Percentiles rank a stretch among this genome's conserved stretches.
Evolutionary conservation across 2,797 vertebrate genomes (phyloP).

Genomic region (Morelia viridis): DNA sequence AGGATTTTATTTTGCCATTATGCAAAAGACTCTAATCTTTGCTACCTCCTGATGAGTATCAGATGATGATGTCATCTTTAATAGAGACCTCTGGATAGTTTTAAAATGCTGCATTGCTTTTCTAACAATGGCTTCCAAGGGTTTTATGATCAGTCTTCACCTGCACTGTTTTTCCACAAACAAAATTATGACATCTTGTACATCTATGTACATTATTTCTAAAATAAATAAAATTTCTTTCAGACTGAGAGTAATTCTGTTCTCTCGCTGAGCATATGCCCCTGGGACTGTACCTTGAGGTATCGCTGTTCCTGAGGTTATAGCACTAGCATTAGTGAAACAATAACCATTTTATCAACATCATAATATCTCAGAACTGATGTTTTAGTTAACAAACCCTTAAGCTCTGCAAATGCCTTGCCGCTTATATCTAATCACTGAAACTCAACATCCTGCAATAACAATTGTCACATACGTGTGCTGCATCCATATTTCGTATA

Average conservation of each 20-base stretch:
- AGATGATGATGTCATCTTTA: background rate
- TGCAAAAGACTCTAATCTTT: background rate
- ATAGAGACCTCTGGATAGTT: too few species aligned
- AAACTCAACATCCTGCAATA: background rate
- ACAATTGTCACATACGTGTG: background rate
- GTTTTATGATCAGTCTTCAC: background rate
- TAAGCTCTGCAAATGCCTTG: background rate
- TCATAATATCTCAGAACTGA: background rate
- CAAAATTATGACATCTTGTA: background rate
- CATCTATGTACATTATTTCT: background rate
- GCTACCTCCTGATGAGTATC: background rate
- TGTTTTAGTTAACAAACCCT: background rate
- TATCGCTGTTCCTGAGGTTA: background rate
- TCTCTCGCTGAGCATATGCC: background rate
- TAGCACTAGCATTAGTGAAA: background rate
- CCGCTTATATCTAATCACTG: background rate
- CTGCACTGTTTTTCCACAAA: background rate
- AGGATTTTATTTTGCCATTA: background rate
- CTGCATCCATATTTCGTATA: background rate
- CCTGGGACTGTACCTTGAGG: background rate
- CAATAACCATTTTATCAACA: background rate
- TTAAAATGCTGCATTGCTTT: background rate
- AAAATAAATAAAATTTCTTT: background rate
- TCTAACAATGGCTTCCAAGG: background rate
- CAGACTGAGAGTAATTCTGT: background rate